These are phyloP conservation scores for Hyppa rectilinea DNA, from an alignment of 2,888 invertebrate species.

Conservation along the genomic window DNA sequence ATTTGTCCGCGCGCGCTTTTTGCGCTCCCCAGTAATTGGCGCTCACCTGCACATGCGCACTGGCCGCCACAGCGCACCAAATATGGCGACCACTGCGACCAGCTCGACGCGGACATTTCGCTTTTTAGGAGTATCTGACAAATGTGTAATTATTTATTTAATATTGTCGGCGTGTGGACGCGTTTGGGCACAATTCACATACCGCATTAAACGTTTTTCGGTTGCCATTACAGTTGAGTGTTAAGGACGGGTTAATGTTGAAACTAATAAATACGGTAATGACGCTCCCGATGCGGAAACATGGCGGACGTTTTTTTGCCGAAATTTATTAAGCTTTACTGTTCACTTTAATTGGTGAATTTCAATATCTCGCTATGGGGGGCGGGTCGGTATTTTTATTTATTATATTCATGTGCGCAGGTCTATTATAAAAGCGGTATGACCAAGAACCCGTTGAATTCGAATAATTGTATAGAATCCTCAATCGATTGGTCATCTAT, in stretches of 20 bases:
- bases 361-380: conserved; percentile 68
- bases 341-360: conserved; percentile 76
- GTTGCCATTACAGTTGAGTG: conserved; percentile 76
- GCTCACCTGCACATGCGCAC: conserved; percentile 83
- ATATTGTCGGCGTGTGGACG: conserved; percentile 81
- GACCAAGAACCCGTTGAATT: not conserved
- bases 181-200: conserved; percentile 89
- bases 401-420: conserved; percentile 7
- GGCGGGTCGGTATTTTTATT: conserved; percentile 45
- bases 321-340: conserved; percentile 76
- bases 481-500: conserved; percentile 36
- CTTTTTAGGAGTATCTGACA: conserved; percentile 90
- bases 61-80: conserved; percentile 80
- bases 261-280: conserved; percentile 73
- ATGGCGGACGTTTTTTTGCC: conserved; percentile 66
- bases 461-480: conserved; percentile 9
- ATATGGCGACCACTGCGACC: conserved; percentile 78
- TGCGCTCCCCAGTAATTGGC: conserved; percentile 87
- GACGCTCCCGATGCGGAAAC: conserved; percentile 68
- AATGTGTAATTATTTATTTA: conserved; percentile 91
- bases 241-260: conserved; percentile 73
- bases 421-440: conserved; percentile 18
- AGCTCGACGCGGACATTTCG: conserved; percentile 80
- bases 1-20: conserved; percentile 89
- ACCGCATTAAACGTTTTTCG: conserved; percentile 80